Base-by-base conservation (phyloP, 2,113 vertebrate genomes). In the Lutjanus erythropterus region DNA sequence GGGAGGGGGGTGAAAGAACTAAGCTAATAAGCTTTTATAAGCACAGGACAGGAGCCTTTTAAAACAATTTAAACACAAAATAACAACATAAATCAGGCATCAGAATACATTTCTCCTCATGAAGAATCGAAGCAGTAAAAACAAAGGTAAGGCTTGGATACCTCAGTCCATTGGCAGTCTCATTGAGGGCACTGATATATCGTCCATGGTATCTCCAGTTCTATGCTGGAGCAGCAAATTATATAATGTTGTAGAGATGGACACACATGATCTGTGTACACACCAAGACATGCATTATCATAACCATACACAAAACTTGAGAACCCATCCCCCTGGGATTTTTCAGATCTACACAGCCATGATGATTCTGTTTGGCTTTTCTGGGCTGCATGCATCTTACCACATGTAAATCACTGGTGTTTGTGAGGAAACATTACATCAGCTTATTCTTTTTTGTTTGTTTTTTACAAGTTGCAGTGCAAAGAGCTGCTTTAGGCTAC, bases 21-120 rank as follows among this genome's bases (percentile, higher is more conserved):
- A 39, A 64, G 47, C 31, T 12, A 39, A 15, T 71, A 76, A 73
- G 46, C n/a, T 58, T 55, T 52, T 23, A 39, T 44, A 68, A n/a
- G 14, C 33, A 53, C 9, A 71, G 46, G 41, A 74, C 59, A 69
- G 27, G 53, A 52, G 74, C 46, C 29, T 56, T 59, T 56, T 2
- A 56, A 71, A 78, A 71, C 37, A 60, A 64, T 23, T 21, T 14
- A 14, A 62, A 58, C 27, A 69, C 18, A 71, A 76, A 75, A 39
- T 11, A 33, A 67, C 50, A 87, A 75, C 56, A 83, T 33, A 68
- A 80, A 75, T 72, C 42, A 86, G 76, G 75, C 77, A 82, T 85
- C 37, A 27, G 50, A 75, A 70, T 58, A 67, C 9, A 41, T 78
- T 69, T 75, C 55, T 55, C 23, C 39, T 59, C 42, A n/a, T 65